Conservation (phyloP, 2,888 invertebrate genomes). For the Augiades crinisus region DNA sequence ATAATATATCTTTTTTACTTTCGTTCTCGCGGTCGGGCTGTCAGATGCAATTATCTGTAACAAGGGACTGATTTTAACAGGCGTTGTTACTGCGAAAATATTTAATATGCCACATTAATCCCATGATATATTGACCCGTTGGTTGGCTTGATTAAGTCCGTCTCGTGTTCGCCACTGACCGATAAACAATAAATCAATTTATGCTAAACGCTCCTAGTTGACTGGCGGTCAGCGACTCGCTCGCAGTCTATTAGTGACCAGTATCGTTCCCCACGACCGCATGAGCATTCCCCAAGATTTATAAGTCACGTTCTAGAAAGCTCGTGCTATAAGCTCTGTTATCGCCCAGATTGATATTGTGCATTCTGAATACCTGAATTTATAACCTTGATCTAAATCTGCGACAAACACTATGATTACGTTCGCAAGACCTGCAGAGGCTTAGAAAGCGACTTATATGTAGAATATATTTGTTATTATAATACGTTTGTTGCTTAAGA, state of each 20-base stretch:
- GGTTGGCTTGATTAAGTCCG: conserved; percentile 29
- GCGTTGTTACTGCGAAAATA: neutral
- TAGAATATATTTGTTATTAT: too few relatives aligned
- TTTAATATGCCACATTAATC: conserved; percentile 28
- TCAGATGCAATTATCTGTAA: too few relatives aligned
- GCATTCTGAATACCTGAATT: conserved; percentile 5
- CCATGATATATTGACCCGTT: conserved; percentile 29
- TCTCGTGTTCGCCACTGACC: conserved; percentile 33
- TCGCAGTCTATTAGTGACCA: conserved; percentile 48
- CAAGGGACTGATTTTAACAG: conserved; percentile 10
- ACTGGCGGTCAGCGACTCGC: conserved; percentile 30
- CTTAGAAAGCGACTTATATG: neutral
- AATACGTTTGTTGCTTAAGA: too few relatives aligned
- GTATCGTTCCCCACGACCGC: conserved; percentile 39
- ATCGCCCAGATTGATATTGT: conserved; percentile 43
- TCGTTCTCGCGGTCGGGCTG: neutral
- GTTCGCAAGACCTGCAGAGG: neutral
- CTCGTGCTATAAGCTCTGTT: conserved; percentile 47
- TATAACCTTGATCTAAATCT: conserved; percentile 11
- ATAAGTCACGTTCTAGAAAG: conserved; percentile 60
- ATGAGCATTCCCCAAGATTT: conserved; percentile 49
- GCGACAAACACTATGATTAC: neutral
- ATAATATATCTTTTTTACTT: too few relatives aligned
- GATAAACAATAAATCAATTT: conserved; percentile 39
- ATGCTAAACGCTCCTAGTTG: conserved; percentile 35